These are phyloP conservation scores for Lophotis ruficrista DNA, from an alignment of 2,113 vertebrate species.

Conservation along the genomic window DNA sequence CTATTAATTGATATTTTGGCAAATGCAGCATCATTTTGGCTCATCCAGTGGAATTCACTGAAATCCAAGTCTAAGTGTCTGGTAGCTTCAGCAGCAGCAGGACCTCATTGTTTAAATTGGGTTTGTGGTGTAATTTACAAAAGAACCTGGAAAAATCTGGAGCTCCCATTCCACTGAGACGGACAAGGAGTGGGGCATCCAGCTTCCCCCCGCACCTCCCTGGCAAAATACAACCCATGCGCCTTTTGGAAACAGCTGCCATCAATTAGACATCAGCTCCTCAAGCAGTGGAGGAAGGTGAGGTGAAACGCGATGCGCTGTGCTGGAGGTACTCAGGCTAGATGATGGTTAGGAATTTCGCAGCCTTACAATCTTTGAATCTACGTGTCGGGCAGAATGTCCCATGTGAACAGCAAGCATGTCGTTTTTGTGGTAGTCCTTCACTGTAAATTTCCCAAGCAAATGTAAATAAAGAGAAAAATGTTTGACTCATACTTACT, in stretches of 20 bases:
- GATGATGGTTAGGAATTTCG: not conserved
- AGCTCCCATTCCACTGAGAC: not conserved
- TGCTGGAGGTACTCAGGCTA: not conserved
- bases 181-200: not conserved
- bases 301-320: not conserved
- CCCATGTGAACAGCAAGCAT: not conserved
- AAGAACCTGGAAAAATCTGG: not conserved
- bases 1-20: not conserved
- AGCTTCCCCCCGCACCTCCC: not conserved
- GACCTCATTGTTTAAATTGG: not conserved
- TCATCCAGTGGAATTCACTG: not conserved
- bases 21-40: not conserved
- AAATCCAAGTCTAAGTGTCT: not conserved
- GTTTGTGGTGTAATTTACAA: not conserved
- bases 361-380: not conserved
- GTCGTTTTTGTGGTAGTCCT: not conserved
- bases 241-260: not conserved
- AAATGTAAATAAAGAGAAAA: not conserved
- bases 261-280: not conserved
- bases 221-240: fast-evolving
- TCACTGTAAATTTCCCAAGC: not conserved
- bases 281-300: not conserved
- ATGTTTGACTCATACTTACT: not conserved
- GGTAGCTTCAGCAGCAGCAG: not conserved
- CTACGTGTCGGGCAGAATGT: not conserved